Evolutionary conservation across 2,113 vertebrate species (phyloP).

Genomic region (Crotalus horridus): DNA sequence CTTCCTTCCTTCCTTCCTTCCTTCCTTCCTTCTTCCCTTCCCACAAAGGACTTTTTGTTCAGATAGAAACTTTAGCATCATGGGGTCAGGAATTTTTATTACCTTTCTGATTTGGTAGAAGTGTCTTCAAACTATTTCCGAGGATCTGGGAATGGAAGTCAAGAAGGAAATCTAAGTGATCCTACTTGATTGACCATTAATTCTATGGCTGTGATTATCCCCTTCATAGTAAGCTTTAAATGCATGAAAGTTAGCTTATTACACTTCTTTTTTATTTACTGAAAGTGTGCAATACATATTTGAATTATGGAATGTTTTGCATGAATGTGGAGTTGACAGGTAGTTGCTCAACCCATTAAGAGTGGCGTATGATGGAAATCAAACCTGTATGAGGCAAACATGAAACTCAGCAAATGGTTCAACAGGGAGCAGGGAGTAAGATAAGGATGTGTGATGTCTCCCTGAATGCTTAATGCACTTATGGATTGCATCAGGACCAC

Average conservation of each 20-base stretch:
- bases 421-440: neutral
- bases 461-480: neutral
- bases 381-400: neutral
- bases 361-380: neutral
- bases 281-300: neutral
- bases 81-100: neutral
- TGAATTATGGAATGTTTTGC: neutral
- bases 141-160: too few species aligned
- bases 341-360: neutral
- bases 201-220: neutral
- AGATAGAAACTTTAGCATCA: neutral
- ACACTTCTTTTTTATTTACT: neutral
- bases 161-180: neutral
- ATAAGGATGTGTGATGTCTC: neutral
- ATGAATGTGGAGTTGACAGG: neutral
- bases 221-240: neutral
- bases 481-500: neutral
- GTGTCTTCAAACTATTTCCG: neutral
- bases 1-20: neutral
- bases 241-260: neutral
- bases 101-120: neutral
- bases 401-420: neutral
- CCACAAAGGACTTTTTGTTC: neutral
- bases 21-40: neutral
- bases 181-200: neutral